Evolutionary conservation across 2,113 vertebrate genomes (phyloP), one percentile per base, ranked within the genome.

Genomic region (Murina feae): DNA sequence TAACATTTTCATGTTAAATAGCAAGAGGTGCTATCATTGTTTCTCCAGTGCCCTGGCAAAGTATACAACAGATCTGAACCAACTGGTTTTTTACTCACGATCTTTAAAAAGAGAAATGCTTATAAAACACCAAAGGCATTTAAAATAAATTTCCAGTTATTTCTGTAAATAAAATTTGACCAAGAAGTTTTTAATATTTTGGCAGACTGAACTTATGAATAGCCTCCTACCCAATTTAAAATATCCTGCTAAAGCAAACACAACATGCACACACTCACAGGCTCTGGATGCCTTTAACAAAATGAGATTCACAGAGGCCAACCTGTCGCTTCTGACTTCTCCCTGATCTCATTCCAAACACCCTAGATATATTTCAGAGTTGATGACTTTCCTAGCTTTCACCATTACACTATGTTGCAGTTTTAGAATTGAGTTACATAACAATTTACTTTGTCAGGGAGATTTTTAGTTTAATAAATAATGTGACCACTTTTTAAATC

Each of bases 41-140:
- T 93, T 49, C 42, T 32, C 28, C 21, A 44, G n/a, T 0, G 28
- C 39, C 66, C 4, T 85, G 76, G 51, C 69, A 91, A 28, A 42
- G 18, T 30, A 1, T 28, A 51, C n/a, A 69, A 35, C 0, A 93
- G 78, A 89, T 85, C 85, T 96, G 80, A 94, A 79, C 63, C 0
- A 0, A 81, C 68, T n/a, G 94, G 53, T 17, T 17, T 55, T 51
- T 63, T 65, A 79, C 14, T 51, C 4, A 44, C 72, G 17, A 42
- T 32, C 74, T 92, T 92, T 44, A 89, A 85, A 83, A 82, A 49
- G 21, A 76, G 51, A 89, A 83, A 86, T 90, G 32, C 35, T 49
- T 88, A 66, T 39, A 39, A 85, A 97, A 76, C 2, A 93, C 37
- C 53, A 87, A 87, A 74, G 20, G 72, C 39, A 89, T 83, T 89